A percentile compares a stretch with the other conserved stretches of the same genome.
phyloP scores from a whole-genome alignment of 2,113 vertebrate genomes.

The Eulemur macaco region DNA sequence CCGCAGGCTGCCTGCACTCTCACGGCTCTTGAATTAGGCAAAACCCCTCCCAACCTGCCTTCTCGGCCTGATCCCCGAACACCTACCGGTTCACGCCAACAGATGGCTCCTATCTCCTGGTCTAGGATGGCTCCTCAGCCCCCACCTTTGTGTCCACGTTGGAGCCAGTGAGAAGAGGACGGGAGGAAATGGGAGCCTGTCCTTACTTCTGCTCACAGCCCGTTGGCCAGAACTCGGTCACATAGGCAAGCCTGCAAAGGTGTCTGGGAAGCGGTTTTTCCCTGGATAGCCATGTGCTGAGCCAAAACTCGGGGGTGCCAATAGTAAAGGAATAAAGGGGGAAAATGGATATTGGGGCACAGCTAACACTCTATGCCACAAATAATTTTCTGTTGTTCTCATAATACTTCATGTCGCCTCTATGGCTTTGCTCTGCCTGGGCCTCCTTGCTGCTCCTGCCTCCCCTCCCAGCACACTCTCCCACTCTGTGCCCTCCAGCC shows the following conservation, averaged over 20 bases:
- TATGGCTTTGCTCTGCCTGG: background rate
- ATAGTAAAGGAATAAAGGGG: background rate
- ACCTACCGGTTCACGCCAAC: background rate
- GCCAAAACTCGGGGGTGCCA: background rate
- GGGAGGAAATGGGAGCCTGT: background rate
- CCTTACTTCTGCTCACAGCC: background rate
- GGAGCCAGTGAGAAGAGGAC: background rate
- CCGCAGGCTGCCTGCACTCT: background rate
- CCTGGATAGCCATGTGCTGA: background rate
- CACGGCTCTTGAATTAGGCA: background rate
- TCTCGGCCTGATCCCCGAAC: background rate
- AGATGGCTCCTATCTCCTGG: background rate
- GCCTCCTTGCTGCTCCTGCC: background rate
- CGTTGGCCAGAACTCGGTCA: background rate
- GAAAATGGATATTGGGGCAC: background rate
- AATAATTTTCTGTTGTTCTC: background rate
- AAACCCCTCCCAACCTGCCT: background rate
- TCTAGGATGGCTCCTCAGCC: background rate
- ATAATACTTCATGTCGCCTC: background rate
- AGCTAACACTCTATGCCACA: background rate
- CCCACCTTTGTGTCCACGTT: background rate
- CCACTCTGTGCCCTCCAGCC: background rate
- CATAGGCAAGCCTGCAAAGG: background rate
- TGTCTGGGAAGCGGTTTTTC: background rate
- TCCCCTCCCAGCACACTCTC: background rate